A percentile compares a stretch with the other conserved stretches of the same genome.
phyloP scores from a whole-genome alignment of 2,888 invertebrate genomes.

The Drosophila rubida region DNA sequence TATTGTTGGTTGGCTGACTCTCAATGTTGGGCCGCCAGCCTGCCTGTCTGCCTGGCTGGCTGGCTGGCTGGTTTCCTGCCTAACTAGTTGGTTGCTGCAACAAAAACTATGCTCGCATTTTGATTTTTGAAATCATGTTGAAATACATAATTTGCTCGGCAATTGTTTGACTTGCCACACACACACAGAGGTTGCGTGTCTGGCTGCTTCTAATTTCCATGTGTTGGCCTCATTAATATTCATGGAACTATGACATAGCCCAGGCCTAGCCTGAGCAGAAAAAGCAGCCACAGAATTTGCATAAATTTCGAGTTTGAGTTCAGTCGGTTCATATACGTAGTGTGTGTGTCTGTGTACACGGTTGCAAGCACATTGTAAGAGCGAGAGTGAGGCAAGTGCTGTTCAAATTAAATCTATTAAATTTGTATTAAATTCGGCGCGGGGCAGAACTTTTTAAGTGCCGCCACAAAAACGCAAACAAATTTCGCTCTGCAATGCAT shows the following conservation, averaged over 20 bases:
- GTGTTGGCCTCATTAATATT: slow-evolving; percentile 74
- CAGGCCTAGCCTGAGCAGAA: slow-evolving; percentile 48
- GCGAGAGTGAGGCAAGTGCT: slow-evolving; percentile 1
- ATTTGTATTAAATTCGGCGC: slow-evolving; percentile 40
- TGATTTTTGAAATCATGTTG: slow-evolving; percentile 66
- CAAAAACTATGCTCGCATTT: slow-evolving; percentile 54
- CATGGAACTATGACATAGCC: slow-evolving; percentile 58
- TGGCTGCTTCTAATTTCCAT: slow-evolving; percentile 65
- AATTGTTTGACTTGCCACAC: slow-evolving; percentile 51
- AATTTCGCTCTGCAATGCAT: slow-evolving; percentile 57
- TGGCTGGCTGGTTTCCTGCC: no score
- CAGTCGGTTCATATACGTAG: slow-evolving; percentile 1
- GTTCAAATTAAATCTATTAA: slow-evolving; percentile 24
- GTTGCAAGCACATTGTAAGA: slow-evolving; percentile 2
- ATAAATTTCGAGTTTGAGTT: slow-evolving; percentile 57
- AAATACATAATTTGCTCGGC: slow-evolving; percentile 53
- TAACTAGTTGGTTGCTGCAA: slow-evolving; percentile 10
- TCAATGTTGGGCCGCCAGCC: neutral
- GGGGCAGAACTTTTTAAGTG: slow-evolving; percentile 41
- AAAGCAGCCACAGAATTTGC: slow-evolving; percentile 62
- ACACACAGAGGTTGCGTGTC: neutral
- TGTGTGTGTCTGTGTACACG: neutral
- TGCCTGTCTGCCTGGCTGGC: neutral
- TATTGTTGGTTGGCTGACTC: slow-evolving; percentile 38
- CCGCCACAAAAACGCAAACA: slow-evolving; percentile 47